phyloP scores from a whole-genome alignment of 2,888 invertebrate genomes.

The Volucella inanis region DNA sequence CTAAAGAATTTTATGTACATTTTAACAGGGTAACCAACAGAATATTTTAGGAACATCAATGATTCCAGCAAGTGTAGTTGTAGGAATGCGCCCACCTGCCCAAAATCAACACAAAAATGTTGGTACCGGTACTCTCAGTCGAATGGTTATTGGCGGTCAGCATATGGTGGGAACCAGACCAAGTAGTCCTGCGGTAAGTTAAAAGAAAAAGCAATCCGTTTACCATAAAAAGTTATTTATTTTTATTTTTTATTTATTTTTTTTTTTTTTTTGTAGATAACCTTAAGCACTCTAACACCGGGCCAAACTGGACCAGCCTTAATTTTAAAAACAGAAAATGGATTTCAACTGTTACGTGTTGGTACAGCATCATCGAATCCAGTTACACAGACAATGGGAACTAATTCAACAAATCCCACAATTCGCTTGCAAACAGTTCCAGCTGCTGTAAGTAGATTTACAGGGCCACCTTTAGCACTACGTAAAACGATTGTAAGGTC shows the following conservation, averaged over 20 bases:
- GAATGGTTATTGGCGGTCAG: conserved; percentile 92
- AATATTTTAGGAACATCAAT: conserved; percentile 86
- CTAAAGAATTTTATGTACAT: conserved; percentile 78
- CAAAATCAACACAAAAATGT: conserved; percentile 89
- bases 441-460: conserved; percentile 92
- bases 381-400: conserved; percentile 83
- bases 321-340: conserved; percentile 97
- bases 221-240: background rate
- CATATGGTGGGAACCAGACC: conserved; percentile 92
- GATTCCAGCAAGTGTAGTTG: conserved; percentile 90
- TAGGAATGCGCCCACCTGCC: conserved; percentile 91
- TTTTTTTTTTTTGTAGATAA: conserved; percentile 86
- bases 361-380: conserved; percentile 89
- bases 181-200: conserved; percentile 88
- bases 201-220: background rate
- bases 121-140: conserved; percentile 88
- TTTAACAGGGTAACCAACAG: conserved; percentile 85
- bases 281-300: conserved; percentile 93
- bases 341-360: conserved; percentile 95
- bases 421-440: conserved; percentile 94
- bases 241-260: background rate
- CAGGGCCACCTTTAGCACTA: conserved; percentile 86
- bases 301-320: conserved; percentile 94
- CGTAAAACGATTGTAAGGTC: conserved; percentile 85
- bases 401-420: conserved; percentile 86